These are phyloP conservation scores for Sylvietta virens DNA, from an alignment of 2,113 vertebrate species.

Conservation along the genomic window DNA sequence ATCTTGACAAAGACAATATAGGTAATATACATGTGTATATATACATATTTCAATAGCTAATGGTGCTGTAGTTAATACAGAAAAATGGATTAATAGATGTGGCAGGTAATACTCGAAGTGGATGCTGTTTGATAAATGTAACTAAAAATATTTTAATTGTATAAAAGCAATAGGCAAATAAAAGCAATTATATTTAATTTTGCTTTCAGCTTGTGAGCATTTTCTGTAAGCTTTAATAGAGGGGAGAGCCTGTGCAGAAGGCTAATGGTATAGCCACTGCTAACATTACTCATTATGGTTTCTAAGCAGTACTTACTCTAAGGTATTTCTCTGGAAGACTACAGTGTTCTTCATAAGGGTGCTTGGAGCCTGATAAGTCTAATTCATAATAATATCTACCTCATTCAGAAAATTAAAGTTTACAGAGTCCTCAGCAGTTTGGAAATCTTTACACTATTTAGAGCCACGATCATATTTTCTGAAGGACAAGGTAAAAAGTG, in stretches of 20 bases:
- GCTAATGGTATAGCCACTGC: slow-evolving; percentile 38
- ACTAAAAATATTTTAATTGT: slow-evolving; percentile 78
- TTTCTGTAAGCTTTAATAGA: slow-evolving; percentile 31
- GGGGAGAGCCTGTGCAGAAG: slow-evolving; percentile 30
- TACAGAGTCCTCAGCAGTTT: slow-evolving; percentile 35
- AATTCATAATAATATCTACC: slow-evolving; percentile 26
- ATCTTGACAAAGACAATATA: slow-evolving; percentile 66
- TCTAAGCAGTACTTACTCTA: slow-evolving; percentile 54
- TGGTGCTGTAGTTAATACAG: slow-evolving; percentile 47
- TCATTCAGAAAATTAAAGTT: slow-evolving; percentile 56
- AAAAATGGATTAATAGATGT: slow-evolving; percentile 64
- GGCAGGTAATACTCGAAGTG: slow-evolving; percentile 69
- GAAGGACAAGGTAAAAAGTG: slow-evolving; percentile 10
- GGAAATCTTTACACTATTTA: slow-evolving; percentile 20
- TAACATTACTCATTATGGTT: slow-evolving; percentile 45
- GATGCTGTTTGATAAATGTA: slow-evolving; percentile 65
- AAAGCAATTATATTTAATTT: slow-evolving; percentile 73
- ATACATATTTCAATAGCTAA: slow-evolving; percentile 60
- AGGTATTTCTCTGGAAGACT: slow-evolving; percentile 42
- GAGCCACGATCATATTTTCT: background rate
- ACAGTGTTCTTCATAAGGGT: slow-evolving; percentile 10
- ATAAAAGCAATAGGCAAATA: slow-evolving; percentile 77
- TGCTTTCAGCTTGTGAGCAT: slow-evolving; percentile 39
- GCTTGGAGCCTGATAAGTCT: slow-evolving; percentile 31
- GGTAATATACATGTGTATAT: slow-evolving; percentile 24